Evolutionary conservation across 2,113 vertebrate species (phyloP).

Genomic region (Forbesichthys papilliferus): DNA sequence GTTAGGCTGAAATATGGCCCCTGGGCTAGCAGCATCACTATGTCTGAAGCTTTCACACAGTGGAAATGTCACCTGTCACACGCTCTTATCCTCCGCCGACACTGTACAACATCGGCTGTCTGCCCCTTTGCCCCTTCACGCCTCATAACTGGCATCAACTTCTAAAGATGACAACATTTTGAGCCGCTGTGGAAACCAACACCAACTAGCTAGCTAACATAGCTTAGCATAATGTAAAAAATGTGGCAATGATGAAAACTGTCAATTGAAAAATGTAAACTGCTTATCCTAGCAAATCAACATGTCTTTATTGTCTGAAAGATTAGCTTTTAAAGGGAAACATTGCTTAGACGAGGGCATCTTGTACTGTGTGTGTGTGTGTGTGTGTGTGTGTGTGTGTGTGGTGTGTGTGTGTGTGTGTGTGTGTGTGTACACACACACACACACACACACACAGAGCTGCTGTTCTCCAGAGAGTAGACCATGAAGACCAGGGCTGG

Average conservation of each 20-base stretch:
- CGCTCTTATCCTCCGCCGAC: conserved; percentile 55
- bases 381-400: neutral
- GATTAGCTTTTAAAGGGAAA: too few relatives aligned
- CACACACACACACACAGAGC: conserved; percentile 59
- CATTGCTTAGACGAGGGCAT: too few relatives aligned
- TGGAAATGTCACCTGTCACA: conserved; percentile 74
- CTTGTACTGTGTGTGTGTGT: neutral
- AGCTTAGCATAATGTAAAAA: too few relatives aligned
- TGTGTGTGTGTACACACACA: neutral
- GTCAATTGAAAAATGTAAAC: conserved; percentile 16
- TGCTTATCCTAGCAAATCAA: neutral
- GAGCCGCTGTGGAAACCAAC: too few relatives aligned
- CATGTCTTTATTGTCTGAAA: too few relatives aligned
- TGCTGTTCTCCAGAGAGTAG: conserved; percentile 91
- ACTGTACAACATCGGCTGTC: conserved; percentile 34
- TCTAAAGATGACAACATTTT: conserved; percentile 9
- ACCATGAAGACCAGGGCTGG: conserved; percentile 95
- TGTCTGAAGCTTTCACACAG: conserved; percentile 59
- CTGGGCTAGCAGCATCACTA: conserved; percentile 52
- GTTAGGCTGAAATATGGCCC: conserved; percentile 58
- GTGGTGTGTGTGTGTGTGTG: neutral
- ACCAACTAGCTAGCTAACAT: too few relatives aligned
- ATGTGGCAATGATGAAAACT: too few relatives aligned
- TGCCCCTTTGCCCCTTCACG: conserved; percentile 44
- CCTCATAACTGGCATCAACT: conserved; percentile 41